phyloP scores from a whole-genome alignment of 2,888 invertebrate genomes.

The Lucinisca nassula region DNA sequence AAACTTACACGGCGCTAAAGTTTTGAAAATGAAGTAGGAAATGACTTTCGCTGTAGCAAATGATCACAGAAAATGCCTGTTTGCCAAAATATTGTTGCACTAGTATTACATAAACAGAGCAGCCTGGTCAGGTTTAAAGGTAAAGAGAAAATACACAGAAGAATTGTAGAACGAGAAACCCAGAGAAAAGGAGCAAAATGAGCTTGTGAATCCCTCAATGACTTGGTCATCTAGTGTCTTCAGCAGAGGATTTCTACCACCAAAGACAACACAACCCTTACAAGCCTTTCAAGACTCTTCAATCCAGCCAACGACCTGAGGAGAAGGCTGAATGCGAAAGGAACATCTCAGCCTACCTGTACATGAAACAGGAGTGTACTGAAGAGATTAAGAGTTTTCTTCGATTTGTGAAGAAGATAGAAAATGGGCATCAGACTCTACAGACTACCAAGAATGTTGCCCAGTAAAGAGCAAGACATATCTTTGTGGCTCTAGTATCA shows the following conservation, averaged over 20 bases:
- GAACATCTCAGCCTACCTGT: slow-evolving; percentile 18
- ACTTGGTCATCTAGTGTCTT: slow-evolving; percentile 43
- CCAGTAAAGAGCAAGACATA: background rate
- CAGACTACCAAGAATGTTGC: slow-evolving; percentile 9
- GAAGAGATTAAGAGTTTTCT: slow-evolving; percentile 11
- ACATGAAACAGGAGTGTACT: background rate
- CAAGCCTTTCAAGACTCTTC: slow-evolving; percentile 18
- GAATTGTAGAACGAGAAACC: slow-evolving; percentile 57
- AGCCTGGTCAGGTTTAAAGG: too few species aligned
- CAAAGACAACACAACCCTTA: background rate
- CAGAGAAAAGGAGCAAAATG: slow-evolving; percentile 59
- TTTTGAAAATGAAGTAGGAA: too few species aligned
- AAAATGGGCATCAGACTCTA: background rate
- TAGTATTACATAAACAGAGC: too few species aligned
- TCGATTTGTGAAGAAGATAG: background rate
- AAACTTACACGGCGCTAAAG: too few species aligned
- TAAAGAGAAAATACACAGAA: too few species aligned
- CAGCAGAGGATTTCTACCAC: slow-evolving; percentile 31
- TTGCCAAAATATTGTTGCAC: too few species aligned
- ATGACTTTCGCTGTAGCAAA: too few species aligned
- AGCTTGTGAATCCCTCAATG: slow-evolving; percentile 51
- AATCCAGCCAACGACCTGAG: background rate
- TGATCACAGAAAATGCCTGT: too few species aligned
- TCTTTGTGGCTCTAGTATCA: slow-evolving; percentile 37
- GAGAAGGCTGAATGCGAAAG: background rate